Evolutionary conservation across 2,888 invertebrate genomes (phyloP), one percentile per base, ranked within the genome.

Genomic region (Fragum whitleyi): DNA sequence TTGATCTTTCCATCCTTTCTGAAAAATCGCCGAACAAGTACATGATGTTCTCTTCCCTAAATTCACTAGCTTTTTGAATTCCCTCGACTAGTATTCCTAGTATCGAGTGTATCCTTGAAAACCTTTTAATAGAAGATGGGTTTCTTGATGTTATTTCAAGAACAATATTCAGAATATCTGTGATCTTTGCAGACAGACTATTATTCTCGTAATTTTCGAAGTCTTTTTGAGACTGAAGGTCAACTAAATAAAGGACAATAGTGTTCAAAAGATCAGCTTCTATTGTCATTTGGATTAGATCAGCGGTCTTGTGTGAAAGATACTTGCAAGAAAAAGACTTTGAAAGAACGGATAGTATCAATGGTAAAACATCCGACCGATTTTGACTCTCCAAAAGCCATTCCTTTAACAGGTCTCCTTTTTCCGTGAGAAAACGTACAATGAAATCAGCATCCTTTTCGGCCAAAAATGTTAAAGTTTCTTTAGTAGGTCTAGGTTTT

Each of bases 141-240:
- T 77, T 77, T 29, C 57, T 71, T 21, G 65, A 36, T 47, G 71
- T n/a, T 29, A 71, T 65, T 21, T 39, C 39, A 6, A 55, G 42
- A 9, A 71, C 36, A 7, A 77, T 67, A 29, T 11, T 55, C 5
- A 77, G 47, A 16, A 72, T 23, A 21, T 42, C 23, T 21, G 67
- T 47, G 11, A 77, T 23, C 21, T n/a, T 26, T 42, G n/a, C n/a
- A 3, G n/a, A n/a, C 23, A 67, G 19, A 67, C 57, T 26, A 28
- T 67, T 42, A 3, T 21, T 36, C 23, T 21, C 9, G 14, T 11
- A 14, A 11, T 42, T 23, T 16, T 42, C 67, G n/a, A 42, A 42
- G n/a, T 21, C 26, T 14, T 23, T 23, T 7, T 57, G 57, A 42
- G 26, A 23, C 23, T 67, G 23, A 23, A 67, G 42, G 42, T 67